phyloP scores from a whole-genome alignment of 2,797 vertebrate genomes.

The Tapera naevia region DNA sequence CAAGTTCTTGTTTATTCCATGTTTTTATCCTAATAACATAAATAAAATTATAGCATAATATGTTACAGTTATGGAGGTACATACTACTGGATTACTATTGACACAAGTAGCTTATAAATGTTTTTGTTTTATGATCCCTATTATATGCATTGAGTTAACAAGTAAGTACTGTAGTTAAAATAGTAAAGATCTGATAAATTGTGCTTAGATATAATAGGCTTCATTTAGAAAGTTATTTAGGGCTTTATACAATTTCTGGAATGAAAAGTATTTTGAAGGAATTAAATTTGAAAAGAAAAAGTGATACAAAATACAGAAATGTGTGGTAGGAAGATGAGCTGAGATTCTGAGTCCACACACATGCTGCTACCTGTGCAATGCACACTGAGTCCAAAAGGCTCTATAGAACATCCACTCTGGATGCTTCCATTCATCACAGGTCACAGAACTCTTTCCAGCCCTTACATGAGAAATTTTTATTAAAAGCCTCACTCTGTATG shows the following conservation, averaged over 20 bases:
- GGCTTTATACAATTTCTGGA: neutral
- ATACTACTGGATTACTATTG: neutral
- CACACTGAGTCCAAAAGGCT: neutral
- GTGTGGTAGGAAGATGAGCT: neutral
- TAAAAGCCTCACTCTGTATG: neutral
- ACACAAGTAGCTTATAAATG: neutral
- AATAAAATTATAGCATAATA: neutral
- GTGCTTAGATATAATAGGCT: neutral
- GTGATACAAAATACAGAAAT: neutral
- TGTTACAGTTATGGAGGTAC: neutral
- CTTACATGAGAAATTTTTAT: neutral
- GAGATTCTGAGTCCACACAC: neutral
- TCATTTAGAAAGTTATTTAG: neutral
- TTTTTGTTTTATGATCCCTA: neutral
- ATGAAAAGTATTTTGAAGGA: neutral
- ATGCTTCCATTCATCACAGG: neutral
- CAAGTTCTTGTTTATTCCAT: neutral
- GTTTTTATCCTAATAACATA: rapidly evolving
- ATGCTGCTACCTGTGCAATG: rapidly evolving
- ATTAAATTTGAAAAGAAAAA: neutral
- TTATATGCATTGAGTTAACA: neutral
- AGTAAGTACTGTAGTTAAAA: neutral
- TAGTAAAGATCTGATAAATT: neutral
- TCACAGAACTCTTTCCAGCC: neutral
- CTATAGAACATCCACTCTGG: neutral